Evolutionary conservation across 2,888 invertebrate genomes (phyloP).

Genomic region (Aleiodes leptofemur): DNA sequence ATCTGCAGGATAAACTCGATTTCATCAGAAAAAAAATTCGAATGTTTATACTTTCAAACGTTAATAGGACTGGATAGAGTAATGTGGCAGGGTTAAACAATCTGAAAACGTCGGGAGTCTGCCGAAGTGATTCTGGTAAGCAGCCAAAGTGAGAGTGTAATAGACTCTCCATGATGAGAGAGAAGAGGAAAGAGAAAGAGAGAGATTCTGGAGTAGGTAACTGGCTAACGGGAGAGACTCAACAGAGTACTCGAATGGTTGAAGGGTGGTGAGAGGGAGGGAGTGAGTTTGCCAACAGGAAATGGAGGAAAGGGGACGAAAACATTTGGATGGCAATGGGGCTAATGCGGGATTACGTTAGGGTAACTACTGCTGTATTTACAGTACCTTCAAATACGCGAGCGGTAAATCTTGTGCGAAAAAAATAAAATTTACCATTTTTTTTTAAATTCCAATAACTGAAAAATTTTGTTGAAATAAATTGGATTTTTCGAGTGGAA

Average conservation of each 20-base stretch:
- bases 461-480: no score
- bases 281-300: slow-evolving; percentile 36
- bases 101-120: slow-evolving; percentile 48
- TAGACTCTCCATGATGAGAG: slow-evolving; percentile 50
- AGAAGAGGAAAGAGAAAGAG: no score
- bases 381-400: slow-evolving; percentile 15
- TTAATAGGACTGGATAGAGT: slow-evolving; percentile 8
- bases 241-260: slow-evolving; percentile 32
- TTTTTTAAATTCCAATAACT: background rate
- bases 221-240: slow-evolving; percentile 36
- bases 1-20: no score
- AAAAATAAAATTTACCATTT: slow-evolving; percentile 27
- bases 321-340: slow-evolving; percentile 58
- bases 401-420: slow-evolving; percentile 23
- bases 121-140: slow-evolving; percentile 60
- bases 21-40: slow-evolving; percentile 22
- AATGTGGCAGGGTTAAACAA: slow-evolving; percentile 17
- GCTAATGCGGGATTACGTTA: slow-evolving; percentile 62
- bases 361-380: slow-evolving; percentile 21
- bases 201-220: slow-evolving; percentile 29
- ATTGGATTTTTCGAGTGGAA: no score
- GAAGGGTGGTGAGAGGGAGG: slow-evolving; percentile 30
- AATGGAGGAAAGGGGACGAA: slow-evolving; percentile 38
- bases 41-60: background rate
- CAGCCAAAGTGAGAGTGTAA: slow-evolving; percentile 62